phyloP scores from a whole-genome alignment of 2,113 vertebrate species.

The Bufo gargarizans region DNA sequence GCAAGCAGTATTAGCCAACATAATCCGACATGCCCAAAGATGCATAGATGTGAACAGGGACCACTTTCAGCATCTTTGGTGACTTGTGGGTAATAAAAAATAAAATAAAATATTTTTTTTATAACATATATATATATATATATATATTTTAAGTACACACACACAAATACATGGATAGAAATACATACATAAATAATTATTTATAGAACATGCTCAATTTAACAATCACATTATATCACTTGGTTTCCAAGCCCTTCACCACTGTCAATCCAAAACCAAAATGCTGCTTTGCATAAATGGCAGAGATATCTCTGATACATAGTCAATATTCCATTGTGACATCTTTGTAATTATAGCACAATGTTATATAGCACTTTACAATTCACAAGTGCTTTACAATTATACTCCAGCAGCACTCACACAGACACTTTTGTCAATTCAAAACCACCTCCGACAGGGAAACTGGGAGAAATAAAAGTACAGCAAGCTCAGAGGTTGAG shows the following conservation, averaged over 20 bases:
- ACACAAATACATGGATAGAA: neutral
- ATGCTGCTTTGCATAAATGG: slow-evolving; percentile 13
- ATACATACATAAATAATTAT: neutral
- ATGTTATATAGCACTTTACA: slow-evolving; percentile 29
- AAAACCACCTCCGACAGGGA: slow-evolving; percentile 14
- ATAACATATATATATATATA: no score
- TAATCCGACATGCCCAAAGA: no score
- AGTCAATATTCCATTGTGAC: slow-evolving; percentile 41
- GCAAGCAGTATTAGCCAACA: no score
- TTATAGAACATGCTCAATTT: neutral
- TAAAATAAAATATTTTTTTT: no score
- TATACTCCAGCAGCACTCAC: slow-evolving; percentile 33
- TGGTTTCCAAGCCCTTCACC: neutral
- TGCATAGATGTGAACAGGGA: no score
- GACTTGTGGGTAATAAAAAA: no score
- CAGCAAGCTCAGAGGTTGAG: neutral
- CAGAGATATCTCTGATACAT: slow-evolving; percentile 32
- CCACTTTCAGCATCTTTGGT: no score
- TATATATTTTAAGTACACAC: no score
- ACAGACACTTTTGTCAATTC: slow-evolving; percentile 36
- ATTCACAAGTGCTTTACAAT: slow-evolving; percentile 48
- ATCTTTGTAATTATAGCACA: slow-evolving; percentile 43
- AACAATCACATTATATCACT: neutral
- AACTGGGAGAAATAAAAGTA: slow-evolving; percentile 16
- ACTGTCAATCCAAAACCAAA: slow-evolving; percentile 18